These are phyloP conservation scores for Zootermopsis nevadensis DNA, from an alignment of 2,888 invertebrate genomes.

Conservation along the genomic window DNA sequence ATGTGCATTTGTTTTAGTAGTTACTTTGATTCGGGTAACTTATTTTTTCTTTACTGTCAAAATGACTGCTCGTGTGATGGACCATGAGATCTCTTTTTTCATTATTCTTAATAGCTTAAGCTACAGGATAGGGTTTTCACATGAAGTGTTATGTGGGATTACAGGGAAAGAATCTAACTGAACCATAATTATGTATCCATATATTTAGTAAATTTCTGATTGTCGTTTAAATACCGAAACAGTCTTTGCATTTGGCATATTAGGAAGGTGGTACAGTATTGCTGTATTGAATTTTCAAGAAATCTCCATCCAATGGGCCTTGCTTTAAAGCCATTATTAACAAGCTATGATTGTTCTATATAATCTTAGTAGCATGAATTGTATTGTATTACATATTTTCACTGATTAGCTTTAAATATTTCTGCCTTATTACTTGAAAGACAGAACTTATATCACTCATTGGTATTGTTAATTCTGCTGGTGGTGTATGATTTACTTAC, in stretches of 20 bases:
- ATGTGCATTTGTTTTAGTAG: too few species aligned
- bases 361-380: slow-evolving; percentile 18
- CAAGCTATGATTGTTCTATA: slow-evolving; percentile 22
- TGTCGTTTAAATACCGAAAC: background rate
- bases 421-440: slow-evolving; percentile 35
- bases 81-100: too few species aligned
- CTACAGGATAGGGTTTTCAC: too few species aligned
- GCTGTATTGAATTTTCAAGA: slow-evolving; percentile 17
- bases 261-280: background rate
- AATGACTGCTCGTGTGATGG: too few species aligned
- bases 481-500: background rate
- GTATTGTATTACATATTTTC: slow-evolving; percentile 35
- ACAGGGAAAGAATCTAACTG: too few species aligned
- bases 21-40: too few species aligned
- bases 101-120: too few species aligned
- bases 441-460: background rate
- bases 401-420: slow-evolving; percentile 31
- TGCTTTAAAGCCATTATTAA: slow-evolving; percentile 24
- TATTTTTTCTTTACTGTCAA: too few species aligned
- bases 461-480: background rate
- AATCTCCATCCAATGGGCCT: slow-evolving; percentile 25
- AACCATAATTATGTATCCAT: too few species aligned
- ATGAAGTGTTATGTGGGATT: too few species aligned
- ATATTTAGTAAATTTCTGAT: background rate
- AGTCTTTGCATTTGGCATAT: slow-evolving; percentile 38